phyloP scores from a whole-genome alignment of 2,113 vertebrate genomes.

The Rhinichthys klamathensis region DNA sequence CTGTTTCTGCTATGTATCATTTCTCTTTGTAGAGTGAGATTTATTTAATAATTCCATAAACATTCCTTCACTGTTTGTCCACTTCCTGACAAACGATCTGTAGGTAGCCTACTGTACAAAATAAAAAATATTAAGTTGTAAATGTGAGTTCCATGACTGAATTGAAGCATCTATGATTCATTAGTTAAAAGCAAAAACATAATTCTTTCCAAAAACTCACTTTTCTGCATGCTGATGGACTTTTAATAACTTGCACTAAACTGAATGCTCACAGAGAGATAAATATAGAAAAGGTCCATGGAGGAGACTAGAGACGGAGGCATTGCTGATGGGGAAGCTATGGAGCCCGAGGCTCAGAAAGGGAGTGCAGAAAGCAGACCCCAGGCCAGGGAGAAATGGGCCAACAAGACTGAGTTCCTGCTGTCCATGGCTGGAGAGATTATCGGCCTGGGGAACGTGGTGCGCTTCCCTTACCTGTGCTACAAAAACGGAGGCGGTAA shows the following conservation, averaged over 20 bases:
- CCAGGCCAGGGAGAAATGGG: slow-evolving; percentile 85
- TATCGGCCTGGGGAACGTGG: slow-evolving; percentile 89
- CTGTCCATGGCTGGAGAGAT: slow-evolving; percentile 90
- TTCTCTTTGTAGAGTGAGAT: not conserved
- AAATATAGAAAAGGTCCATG: slow-evolving; percentile 58
- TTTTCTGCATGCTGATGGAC: not conserved
- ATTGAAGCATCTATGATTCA: not conserved
- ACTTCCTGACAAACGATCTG: not conserved
- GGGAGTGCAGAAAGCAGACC: slow-evolving; percentile 33
- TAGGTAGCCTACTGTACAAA: too few species aligned
- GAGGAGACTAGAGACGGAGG: slow-evolving; percentile 50
- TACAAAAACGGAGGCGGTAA: slow-evolving; percentile 87
- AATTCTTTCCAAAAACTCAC: not conserved
- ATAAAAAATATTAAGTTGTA: not conserved
- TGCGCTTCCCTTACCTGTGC: slow-evolving; percentile 93
- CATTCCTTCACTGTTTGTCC: not conserved
- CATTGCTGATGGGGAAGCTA: not conserved
- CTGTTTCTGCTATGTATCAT: not conserved
- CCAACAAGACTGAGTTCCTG: slow-evolving; percentile 87
- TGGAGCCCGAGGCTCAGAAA: slow-evolving; percentile 43
- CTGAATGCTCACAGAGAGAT: not conserved
- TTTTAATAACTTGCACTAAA: not conserved
- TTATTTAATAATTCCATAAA: not conserved
- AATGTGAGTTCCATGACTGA: not conserved
- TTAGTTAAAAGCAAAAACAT: not conserved